phyloP scores from a whole-genome alignment of 2,113 vertebrate species.

The Thinocorus orbignyianus region DNA sequence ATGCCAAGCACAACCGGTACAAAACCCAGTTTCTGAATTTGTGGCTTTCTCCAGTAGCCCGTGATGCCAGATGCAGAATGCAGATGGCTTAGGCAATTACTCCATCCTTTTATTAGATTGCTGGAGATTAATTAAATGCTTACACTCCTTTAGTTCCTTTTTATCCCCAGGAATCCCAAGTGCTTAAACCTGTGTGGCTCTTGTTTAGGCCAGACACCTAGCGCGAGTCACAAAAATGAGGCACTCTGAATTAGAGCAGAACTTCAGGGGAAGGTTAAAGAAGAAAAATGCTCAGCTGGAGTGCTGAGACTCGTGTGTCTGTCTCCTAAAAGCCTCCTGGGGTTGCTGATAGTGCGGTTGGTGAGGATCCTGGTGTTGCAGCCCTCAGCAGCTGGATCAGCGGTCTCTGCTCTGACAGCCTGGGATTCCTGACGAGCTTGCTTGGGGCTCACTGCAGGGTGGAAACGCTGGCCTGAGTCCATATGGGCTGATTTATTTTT shows the following conservation, averaged over 20 bases:
- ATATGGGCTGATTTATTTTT: background rate
- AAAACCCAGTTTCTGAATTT: background rate
- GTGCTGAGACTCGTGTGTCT: accelerated
- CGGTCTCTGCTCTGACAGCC: background rate
- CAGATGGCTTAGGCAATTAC: constrained; percentile 45
- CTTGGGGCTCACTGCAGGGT: constrained; percentile 21
- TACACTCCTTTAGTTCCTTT: constrained; percentile 32
- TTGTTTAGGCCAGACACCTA: background rate
- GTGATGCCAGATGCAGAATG: constrained; percentile 14
- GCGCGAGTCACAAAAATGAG: accelerated
- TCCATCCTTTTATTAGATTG: constrained; percentile 47
- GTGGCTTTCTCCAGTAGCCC: background rate
- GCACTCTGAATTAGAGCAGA: background rate
- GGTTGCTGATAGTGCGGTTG: accelerated
- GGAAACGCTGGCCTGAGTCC: background rate
- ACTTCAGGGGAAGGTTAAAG: background rate
- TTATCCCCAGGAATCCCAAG: background rate
- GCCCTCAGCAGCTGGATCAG: background rate
- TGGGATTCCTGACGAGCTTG: constrained; percentile 17
- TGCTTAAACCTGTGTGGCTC: background rate
- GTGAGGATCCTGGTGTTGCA: accelerated
- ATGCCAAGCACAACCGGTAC: background rate
- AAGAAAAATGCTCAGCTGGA: background rate
- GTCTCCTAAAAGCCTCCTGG: background rate
- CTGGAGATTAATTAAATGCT: constrained; percentile 58